These are phyloP conservation scores for Hemibagrus wyckioides DNA, from an alignment of 2,113 vertebrate species.

Conservation along the genomic window DNA sequence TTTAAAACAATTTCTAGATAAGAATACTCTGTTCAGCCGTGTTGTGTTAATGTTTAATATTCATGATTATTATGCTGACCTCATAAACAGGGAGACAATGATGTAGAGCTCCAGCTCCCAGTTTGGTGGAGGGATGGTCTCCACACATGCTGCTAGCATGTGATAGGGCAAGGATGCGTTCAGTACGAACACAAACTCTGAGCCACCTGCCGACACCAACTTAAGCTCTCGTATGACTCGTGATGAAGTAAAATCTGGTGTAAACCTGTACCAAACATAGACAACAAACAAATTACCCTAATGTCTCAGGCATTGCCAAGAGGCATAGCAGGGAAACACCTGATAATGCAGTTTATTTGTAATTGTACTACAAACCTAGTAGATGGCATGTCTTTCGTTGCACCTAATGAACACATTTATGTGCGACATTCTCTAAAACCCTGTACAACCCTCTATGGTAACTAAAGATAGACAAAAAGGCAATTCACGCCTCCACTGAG, in stretches of 20 bases:
- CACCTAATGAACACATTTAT: not conserved
- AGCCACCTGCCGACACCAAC: conserved; percentile 86
- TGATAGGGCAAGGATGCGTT: conserved; percentile 97
- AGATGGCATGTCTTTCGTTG: not conserved
- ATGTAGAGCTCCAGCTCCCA: conserved; percentile 96
- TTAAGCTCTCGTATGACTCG: conserved; percentile 94
- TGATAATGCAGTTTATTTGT: not conserved
- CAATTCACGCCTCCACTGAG: conserved; percentile 51
- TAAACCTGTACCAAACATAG: conserved; percentile 81
- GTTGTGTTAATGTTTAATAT: not conserved
- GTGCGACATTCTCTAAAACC: not conserved
- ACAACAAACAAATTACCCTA: no score
- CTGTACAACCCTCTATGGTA: not conserved
- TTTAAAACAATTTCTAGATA: not conserved
- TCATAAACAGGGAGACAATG: conserved; percentile 93
- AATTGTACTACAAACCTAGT: not conserved
- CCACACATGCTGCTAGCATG: conserved; percentile 91
- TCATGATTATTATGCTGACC: conserved; percentile 67
- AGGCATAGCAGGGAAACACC: not conserved
- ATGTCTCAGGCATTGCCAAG: not conserved
- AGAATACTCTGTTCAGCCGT: not conserved
- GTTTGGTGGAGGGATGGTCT: conserved; percentile 90
- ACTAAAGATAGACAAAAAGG: conserved; percentile 38
- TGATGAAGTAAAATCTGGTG: conserved; percentile 97
- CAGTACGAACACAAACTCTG: conserved; percentile 89